Evolutionary conservation across 2,797 vertebrate genomes (phyloP).

Genomic region (Lophura swinhoii): DNA sequence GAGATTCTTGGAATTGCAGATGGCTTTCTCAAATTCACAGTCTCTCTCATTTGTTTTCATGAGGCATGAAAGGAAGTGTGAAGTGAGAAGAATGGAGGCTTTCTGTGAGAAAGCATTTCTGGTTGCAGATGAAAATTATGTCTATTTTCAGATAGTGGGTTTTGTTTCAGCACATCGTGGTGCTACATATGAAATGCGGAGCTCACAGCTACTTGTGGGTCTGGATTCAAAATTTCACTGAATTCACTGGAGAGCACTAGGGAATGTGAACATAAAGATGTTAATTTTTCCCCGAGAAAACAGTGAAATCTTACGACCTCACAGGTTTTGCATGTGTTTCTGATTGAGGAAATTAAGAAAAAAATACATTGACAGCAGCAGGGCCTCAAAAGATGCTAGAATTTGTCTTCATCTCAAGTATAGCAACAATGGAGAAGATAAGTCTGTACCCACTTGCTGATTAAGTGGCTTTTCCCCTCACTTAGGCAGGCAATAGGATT

Average conservation of each 20-base stretch:
- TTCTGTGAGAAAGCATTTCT: neutral
- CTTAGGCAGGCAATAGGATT: too few species aligned
- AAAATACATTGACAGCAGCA: neutral
- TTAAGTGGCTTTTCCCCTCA: neutral
- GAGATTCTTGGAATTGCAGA: neutral
- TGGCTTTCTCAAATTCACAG: neutral
- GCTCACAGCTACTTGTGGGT: neutral
- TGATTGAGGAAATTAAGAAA: neutral
- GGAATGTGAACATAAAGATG: neutral
- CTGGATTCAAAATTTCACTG: neutral
- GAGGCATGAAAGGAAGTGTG: neutral
- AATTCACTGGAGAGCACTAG: neutral
- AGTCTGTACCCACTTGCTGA: neutral
- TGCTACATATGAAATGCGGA: neutral
- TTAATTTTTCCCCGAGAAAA: neutral
- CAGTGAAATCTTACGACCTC: neutral
- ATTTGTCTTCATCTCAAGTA: neutral
- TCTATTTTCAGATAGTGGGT: fast-evolving
- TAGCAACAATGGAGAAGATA: neutral
- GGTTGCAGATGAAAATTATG: neutral
- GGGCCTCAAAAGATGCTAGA: neutral
- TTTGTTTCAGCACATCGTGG: neutral
- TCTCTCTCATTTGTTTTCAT: neutral
- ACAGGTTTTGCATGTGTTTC: neutral
- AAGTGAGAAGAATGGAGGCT: neutral